Evolutionary conservation across 2,113 vertebrate species (phyloP).

Genomic region (Cyprinodon brontotheroides): DNA sequence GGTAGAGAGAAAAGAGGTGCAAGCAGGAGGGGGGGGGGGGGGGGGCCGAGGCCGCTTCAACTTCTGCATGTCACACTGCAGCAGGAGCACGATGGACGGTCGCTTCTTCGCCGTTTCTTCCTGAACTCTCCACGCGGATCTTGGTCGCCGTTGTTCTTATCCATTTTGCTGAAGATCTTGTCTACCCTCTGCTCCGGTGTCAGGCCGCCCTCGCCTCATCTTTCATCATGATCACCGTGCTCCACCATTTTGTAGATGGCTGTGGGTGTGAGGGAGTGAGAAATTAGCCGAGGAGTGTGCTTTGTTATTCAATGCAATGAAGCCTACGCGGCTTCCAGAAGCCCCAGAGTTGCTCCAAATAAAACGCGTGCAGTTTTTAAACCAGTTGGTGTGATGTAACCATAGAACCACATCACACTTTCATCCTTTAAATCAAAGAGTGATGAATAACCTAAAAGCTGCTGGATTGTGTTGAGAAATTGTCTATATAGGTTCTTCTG

Average conservation of each 20-base stretch:
- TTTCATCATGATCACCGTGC: slow-evolving; percentile 99
- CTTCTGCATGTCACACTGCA: slow-evolving; percentile 99
- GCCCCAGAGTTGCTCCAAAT: not conserved
- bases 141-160: slow-evolving; percentile 99
- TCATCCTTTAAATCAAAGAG: not conserved
- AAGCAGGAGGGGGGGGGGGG: slow-evolving; percentile 25
- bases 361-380: not conserved
- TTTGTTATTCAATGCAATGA: slow-evolving; percentile 18
- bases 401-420: not conserved
- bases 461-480: no score
- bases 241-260: slow-evolving; percentile 99
- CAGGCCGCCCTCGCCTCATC: slow-evolving; percentile 99
- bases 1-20: slow-evolving; percentile 29
- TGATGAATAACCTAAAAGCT: not conserved
- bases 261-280: slow-evolving; percentile 58
- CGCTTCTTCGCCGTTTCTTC: slow-evolving; percentile 98
- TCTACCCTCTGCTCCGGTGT: slow-evolving; percentile 97
- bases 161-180: slow-evolving; percentile 99
- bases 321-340: not conserved
- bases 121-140: slow-evolving; percentile 98
- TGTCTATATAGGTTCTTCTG: not conserved
- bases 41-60: slow-evolving; percentile 78
- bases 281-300: slow-evolving; percentile 25
- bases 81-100: slow-evolving; percentile 98
- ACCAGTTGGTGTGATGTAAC: not conserved